Evolutionary conservation across 2,797 vertebrate species (phyloP).

Genomic region (Sparus aurata): DNA sequence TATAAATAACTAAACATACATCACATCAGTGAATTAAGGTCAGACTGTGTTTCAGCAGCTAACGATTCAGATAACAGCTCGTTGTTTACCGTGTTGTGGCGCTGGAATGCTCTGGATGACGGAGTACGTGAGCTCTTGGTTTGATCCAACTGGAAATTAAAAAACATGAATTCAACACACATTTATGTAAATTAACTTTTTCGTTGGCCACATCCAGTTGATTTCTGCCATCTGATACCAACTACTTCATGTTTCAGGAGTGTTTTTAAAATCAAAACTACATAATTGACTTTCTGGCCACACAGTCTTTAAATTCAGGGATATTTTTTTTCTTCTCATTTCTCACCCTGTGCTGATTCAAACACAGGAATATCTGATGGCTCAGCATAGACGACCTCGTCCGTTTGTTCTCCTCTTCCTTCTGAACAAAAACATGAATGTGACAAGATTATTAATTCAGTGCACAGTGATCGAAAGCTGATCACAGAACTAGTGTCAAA

Average conservation of each 20-base stretch:
- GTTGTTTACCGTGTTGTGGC: neutral
- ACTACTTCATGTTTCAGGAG: no score
- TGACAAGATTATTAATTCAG: neutral
- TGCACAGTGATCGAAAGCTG: neutral
- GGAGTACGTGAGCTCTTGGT: fast-evolving
- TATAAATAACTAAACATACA: neutral
- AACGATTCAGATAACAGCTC: neutral
- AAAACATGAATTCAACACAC: neutral
- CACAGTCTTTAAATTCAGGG: no score
- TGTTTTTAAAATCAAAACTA: no score
- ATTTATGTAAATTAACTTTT: no score
- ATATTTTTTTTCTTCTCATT: neutral
- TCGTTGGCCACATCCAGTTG: no score
- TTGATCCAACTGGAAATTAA: neutral
- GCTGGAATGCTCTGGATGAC: neutral
- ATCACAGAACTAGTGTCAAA: no score
- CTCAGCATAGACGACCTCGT: neutral
- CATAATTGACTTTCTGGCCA: no score
- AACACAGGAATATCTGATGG: neutral
- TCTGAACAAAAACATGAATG: neutral
- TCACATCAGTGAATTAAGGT: neutral
- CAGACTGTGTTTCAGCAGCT: no score
- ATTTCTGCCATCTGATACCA: no score
- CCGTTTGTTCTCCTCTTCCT: neutral
- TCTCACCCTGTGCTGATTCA: neutral